phyloP scores from a whole-genome alignment of 1,140 invertebrate genomes.

The Solen grandis region DNA sequence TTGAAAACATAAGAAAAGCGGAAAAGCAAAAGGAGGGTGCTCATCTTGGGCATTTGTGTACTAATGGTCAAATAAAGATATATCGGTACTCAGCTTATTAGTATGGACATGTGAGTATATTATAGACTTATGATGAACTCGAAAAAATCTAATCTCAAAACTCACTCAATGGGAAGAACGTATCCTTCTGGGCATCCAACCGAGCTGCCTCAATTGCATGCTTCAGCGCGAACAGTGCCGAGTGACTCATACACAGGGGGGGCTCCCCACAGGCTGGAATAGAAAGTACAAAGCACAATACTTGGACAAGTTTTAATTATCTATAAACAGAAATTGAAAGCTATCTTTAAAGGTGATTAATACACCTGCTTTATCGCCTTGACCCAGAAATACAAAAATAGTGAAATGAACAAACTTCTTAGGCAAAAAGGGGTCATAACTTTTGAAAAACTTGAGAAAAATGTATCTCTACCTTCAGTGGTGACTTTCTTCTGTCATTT shows the following conservation, averaged over 20 bases:
- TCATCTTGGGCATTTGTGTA: background rate
- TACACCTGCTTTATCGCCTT: background rate
- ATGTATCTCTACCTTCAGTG: background rate
- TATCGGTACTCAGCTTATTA: too few species aligned
- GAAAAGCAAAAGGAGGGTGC: too few species aligned
- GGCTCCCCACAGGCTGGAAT: conserved; percentile 79
- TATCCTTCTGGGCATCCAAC: conserved; percentile 63
- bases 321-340: background rate
- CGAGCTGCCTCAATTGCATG: conserved; percentile 69
- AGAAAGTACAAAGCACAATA: background rate
- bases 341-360: background rate
- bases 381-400: background rate
- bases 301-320: background rate
- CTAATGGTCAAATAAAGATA: background rate
- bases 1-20: too few species aligned
- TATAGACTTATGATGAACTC: background rate
- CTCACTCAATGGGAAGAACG: conserved; percentile 68
- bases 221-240: conserved; percentile 75
- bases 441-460: background rate
- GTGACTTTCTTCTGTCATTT: too few species aligned
- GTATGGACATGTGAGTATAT: background rate
- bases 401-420: background rate
- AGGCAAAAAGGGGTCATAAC: background rate
- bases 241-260: conserved; percentile 72
- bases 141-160: background rate